Evolutionary conservation across 2,797 vertebrate species (phyloP).

Genomic region (Mallotus villosus): DNA sequence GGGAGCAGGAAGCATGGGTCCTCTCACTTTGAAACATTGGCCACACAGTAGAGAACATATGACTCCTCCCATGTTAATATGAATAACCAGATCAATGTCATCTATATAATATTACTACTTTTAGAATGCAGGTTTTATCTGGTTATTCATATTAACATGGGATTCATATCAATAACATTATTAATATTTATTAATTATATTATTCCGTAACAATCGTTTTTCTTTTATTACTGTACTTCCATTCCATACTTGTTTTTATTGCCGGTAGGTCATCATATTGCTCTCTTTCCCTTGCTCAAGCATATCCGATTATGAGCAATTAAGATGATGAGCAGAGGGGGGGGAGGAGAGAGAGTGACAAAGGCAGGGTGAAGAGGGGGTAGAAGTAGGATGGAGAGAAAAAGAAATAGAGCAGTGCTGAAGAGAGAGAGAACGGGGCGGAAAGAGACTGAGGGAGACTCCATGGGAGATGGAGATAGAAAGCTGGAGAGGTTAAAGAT

Average conservation of each 20-base stretch:
- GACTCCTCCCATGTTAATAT: too few species aligned
- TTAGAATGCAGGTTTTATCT: too few species aligned
- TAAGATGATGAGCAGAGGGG: constrained; percentile 11
- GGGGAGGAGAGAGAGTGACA: not conserved
- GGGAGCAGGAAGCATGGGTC: not conserved
- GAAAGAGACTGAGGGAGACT: too few species aligned
- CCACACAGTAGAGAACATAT: not conserved
- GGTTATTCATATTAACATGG: too few species aligned
- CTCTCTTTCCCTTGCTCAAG: constrained; percentile 2
- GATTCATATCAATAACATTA: constrained; percentile 4
- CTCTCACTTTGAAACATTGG: constrained; percentile 2
- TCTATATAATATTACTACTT: too few species aligned
- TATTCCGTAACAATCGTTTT: constrained; percentile 4
- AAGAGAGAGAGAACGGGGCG: not conserved
- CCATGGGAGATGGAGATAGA: too few species aligned
- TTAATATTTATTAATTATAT: not conserved
- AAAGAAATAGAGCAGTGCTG: not conserved
- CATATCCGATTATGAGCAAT: constrained; percentile 22
- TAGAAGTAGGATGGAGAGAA: not conserved
- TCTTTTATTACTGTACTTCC: constrained; percentile 8
- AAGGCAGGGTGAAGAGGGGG: not conserved
- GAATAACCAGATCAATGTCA: not conserved
- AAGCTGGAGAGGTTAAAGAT: too few species aligned
- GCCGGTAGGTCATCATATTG: too few species aligned
- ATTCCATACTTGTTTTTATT: too few species aligned